A percentile compares a stretch with the other conserved stretches of the same genome.
Conservation (phyloP, 2,797 vertebrate genomes). For the Mallotus villosus region DNA sequence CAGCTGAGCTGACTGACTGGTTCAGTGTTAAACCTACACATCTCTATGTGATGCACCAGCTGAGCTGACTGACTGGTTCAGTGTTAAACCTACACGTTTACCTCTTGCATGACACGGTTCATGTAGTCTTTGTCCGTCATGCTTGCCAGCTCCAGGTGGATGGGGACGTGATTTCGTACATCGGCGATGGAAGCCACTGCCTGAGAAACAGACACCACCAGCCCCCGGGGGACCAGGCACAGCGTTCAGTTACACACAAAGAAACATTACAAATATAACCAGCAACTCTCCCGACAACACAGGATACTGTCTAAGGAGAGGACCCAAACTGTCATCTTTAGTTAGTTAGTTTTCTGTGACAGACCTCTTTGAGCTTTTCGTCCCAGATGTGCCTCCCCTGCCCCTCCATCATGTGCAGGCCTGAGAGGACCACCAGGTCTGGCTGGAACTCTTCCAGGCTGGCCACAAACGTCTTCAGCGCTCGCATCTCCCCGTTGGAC, state of each 20-base stretch:
- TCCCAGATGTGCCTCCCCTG: slow-evolving; percentile 84
- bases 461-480: slow-evolving; percentile 89
- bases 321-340: neutral
- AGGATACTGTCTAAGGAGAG: neutral
- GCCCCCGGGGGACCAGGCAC: too few relatives aligned
- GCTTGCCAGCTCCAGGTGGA: slow-evolving; percentile 96
- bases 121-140: slow-evolving; percentile 95
- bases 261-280: neutral
- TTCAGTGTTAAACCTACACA: slow-evolving; percentile 42
- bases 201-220: slow-evolving; percentile 57
- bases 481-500: slow-evolving; percentile 90
- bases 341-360: neutral
- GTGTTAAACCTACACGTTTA: slow-evolving; percentile 69
- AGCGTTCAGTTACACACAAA: too few relatives aligned
- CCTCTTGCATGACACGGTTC: slow-evolving; percentile 92
- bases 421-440: slow-evolving; percentile 92
- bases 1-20: too few relatives aligned
- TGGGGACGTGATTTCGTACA: slow-evolving; percentile 83
- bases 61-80: too few relatives aligned
- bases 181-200: slow-evolving; percentile 85
- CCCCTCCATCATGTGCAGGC: slow-evolving; percentile 99
- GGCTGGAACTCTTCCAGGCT: slow-evolving; percentile 95
- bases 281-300: neutral
- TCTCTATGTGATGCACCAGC: too few relatives aligned
- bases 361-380: slow-evolving; percentile 87